phyloP scores from a whole-genome alignment of 2,113 vertebrate genomes.

The Dicentrarchus labrax region DNA sequence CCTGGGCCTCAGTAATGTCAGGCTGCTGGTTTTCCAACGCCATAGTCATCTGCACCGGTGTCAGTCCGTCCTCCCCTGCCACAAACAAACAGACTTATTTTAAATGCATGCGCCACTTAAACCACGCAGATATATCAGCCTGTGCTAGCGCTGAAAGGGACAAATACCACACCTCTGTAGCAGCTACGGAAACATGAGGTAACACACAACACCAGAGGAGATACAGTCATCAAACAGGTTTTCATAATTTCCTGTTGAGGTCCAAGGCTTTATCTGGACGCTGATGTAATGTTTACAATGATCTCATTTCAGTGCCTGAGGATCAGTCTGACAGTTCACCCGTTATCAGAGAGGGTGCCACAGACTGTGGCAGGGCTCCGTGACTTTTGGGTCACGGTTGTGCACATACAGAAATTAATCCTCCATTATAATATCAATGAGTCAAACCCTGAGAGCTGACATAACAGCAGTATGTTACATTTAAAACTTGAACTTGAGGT shows the following conservation, averaged over 20 bases:
- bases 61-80: conserved; percentile 49
- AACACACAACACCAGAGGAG: neutral
- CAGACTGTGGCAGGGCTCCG: neutral
- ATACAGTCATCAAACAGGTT: neutral
- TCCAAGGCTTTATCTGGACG: neutral
- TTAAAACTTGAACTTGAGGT: neutral
- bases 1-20: conserved; percentile 11
- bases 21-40: conserved; percentile 64
- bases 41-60: conserved; percentile 73
- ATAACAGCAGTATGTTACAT: neutral
- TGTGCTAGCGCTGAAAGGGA: neutral
- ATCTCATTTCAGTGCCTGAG: conserved; percentile 20
- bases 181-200: neutral
- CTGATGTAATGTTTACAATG: conserved; percentile 16
- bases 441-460: neutral
- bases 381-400: too few species aligned
- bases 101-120: neutral
- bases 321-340: conserved; percentile 21
- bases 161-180: neutral
- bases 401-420: neutral
- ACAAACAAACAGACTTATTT: conserved; percentile 12
- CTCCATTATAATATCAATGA: neutral
- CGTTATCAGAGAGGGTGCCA: conserved; percentile 1
- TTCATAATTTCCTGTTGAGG: neutral
- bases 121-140: neutral